These are phyloP conservation scores for Hemithea aestivaria DNA, from an alignment of 2,888 invertebrate genomes.

Conservation along the genomic window DNA sequence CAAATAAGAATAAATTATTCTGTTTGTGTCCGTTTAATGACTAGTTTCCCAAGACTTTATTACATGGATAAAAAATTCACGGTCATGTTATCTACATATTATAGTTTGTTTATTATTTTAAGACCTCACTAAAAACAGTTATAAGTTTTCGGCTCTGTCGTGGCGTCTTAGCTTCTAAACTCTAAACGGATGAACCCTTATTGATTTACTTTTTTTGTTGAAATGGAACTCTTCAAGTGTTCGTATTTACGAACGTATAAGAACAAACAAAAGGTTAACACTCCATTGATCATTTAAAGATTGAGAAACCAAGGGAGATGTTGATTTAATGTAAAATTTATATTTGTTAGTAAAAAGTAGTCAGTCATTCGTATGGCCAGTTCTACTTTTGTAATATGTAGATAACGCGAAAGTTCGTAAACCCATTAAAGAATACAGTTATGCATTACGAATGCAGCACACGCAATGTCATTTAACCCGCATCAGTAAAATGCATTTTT, in stretches of 20 bases:
- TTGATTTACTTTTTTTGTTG: too few relatives aligned
- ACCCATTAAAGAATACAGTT: conserved; percentile 37
- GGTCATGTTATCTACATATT: conserved; percentile 17
- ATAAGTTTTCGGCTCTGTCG: too few relatives aligned
- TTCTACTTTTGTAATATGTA: conserved; percentile 22
- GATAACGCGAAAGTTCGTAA: conserved; percentile 35
- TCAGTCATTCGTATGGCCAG: conserved; percentile 9
- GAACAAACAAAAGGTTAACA: too few relatives aligned
- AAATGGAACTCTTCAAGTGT: too few relatives aligned
- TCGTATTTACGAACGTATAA: too few relatives aligned
- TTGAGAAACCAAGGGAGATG: too few relatives aligned
- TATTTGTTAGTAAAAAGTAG: too few relatives aligned
- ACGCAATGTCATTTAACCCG: conserved; percentile 57
- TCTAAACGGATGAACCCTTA: too few relatives aligned
- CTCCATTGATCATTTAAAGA: too few relatives aligned
- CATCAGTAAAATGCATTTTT: conserved; percentile 49
- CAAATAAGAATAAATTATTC: conserved; percentile 35
- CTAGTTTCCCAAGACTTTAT: conserved; percentile 29
- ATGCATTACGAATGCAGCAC: conserved; percentile 44
- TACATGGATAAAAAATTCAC: conserved; percentile 25
- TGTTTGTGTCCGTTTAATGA: conserved; percentile 21
- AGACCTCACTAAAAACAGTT: too few relatives aligned
- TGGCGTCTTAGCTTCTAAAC: too few relatives aligned
- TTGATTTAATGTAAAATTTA: too few relatives aligned
- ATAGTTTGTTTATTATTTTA: conserved; percentile 7